Evolutionary conservation across 2,888 invertebrate species (phyloP), one percentile per base, ranked within the genome.

Genomic region (Microctonus brassicae): DNA sequence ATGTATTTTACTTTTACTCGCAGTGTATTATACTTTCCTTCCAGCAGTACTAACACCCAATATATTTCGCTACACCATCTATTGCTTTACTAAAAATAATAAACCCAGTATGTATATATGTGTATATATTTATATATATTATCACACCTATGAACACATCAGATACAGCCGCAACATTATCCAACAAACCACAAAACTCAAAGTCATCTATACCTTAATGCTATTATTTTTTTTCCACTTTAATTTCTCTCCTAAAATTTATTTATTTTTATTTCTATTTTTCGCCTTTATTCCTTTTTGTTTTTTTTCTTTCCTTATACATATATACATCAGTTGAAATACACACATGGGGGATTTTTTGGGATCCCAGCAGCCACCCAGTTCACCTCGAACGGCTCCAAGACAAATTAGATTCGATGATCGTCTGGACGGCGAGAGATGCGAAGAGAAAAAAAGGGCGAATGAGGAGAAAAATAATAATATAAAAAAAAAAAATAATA

Each of bases 371-470:
- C 36, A 36, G 34, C 65, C 53, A 60, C 62, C 67, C 60, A 68
- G 47, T 68, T 60, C 47, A 68, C 60, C 67, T 58, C 58, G 77
- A 78, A 76, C 76, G 75, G 73, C 78, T 76, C 75, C 77, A 76
- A 80, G 81, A 81, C 81, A 81, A 80, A 82, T 82, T 83, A 84
- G 83, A 82, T 81, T 80, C 17, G 47, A 47, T 79, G 77, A 80
- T 80, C 81, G 63, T 71, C 60, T 70, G 70, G 64, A 34, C 47
- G 52, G 42, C 57, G 58, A 66, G 47, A 47, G 47, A 47, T 17
- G 47, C 47, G 17, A n/a, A n/a, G 6, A 47, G 47, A 47, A 13
- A 39, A 39, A 39, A 17, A 20, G 17, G 17, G 17, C 17, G 4
- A 26, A 26, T 55, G 53, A n/a, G 7, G 33, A 58, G 34, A 58